phyloP scores from a whole-genome alignment of 1,140 invertebrate genomes.

The Triops cancriformis region DNA sequence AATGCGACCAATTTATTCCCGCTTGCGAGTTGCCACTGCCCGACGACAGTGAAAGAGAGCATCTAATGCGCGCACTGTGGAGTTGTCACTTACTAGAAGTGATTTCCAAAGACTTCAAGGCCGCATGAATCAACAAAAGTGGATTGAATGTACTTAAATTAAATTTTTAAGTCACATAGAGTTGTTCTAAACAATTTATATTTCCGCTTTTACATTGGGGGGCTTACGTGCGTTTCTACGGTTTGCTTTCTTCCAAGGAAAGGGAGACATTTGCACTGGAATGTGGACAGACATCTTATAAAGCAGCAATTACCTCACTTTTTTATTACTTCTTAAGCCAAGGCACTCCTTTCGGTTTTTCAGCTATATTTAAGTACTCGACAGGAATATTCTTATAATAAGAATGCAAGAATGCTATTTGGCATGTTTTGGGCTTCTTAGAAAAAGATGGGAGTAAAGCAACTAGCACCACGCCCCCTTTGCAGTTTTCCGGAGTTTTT shows the following conservation, averaged over 20 bases:
- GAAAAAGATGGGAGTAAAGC: background rate
- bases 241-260: background rate
- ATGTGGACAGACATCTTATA: background rate
- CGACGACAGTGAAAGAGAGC: background rate
- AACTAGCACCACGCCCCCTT: conserved; percentile 3
- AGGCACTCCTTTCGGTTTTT: background rate
- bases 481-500: background rate
- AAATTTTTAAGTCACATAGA: background rate
- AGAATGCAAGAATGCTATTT: too few species aligned
- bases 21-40: background rate
- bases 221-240: background rate
- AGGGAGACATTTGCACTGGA: background rate
- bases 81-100: conserved; percentile 18
- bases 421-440: background rate
- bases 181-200: background rate
- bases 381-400: too few species aligned
- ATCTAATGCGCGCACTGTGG: conserved; percentile 18
- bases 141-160: background rate
- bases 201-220: background rate
- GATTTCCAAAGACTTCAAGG: conserved; percentile 14
- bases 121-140: background rate
- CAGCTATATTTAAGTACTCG: background rate
- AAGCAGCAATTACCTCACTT: background rate
- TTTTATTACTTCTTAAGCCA: background rate
- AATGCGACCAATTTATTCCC: conserved; percentile 15